These are phyloP conservation scores for Choreutis nemorana DNA, from an alignment of 2,888 invertebrate species.

Conservation along the genomic window DNA sequence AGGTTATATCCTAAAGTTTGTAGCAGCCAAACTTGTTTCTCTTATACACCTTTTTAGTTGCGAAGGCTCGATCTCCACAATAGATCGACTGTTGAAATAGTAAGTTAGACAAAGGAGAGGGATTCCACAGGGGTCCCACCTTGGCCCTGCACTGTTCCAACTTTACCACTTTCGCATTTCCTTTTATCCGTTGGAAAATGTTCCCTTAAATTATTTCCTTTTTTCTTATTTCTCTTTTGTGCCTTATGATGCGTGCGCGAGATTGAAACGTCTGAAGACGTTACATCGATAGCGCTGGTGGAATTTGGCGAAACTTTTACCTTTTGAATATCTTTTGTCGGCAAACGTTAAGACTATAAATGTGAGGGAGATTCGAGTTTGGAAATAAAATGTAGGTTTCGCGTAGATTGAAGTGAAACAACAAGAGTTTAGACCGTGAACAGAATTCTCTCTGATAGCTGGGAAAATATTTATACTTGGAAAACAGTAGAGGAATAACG, in stretches of 20 bases:
- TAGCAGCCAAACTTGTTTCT: no score
- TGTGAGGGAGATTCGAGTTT: no score
- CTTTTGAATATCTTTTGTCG: no score
- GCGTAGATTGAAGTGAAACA: no score
- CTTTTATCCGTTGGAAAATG: slow-evolving; percentile 53
- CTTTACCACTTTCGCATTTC: slow-evolving; percentile 55
- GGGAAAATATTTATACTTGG: no score
- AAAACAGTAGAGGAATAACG: no score
- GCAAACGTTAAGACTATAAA: no score
- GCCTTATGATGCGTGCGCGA: slow-evolving; percentile 41
- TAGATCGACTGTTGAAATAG: slow-evolving; percentile 42
- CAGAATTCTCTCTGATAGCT: no score
- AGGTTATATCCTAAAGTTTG: no score
- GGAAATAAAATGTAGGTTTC: no score
- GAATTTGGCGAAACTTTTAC: slow-evolving; percentile 20
- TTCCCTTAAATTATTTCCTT: slow-evolving; percentile 51
- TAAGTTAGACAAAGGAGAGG: slow-evolving; percentile 55
- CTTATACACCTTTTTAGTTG: no score
- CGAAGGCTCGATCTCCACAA: slow-evolving; percentile 25
- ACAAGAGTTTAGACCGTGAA: no score
- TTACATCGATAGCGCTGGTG: slow-evolving; percentile 19
- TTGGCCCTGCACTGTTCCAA: slow-evolving; percentile 47
- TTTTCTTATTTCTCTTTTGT: slow-evolving; percentile 31
- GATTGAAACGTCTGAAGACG: slow-evolving; percentile 15
- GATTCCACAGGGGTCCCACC: slow-evolving; percentile 52